Evolutionary conservation across 2,888 invertebrate genomes (phyloP).

Genomic region (Timandra comae): DNA sequence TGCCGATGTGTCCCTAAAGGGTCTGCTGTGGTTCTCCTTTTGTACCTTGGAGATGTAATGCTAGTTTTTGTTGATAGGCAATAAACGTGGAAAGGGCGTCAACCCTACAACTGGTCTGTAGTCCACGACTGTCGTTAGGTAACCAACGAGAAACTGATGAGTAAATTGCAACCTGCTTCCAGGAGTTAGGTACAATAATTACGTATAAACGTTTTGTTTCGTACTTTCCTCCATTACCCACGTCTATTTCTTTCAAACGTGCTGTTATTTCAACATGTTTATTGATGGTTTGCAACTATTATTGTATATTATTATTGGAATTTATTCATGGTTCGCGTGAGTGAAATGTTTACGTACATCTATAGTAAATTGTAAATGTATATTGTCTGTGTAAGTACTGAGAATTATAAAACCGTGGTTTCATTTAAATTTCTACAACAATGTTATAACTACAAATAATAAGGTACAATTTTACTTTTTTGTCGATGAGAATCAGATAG

Average conservation of each 20-base stretch:
- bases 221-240: conserved; percentile 8
- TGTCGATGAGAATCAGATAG: no score
- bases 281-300: conserved; percentile 7
- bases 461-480: no score
- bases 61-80: conserved; percentile 1
- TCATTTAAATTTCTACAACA: no score
- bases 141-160: conserved; percentile 25
- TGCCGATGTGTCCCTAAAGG: not conserved
- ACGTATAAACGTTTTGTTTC: conserved; percentile 4
- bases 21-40: no score
- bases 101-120: conserved; percentile 9
- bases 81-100: conserved; percentile 3
- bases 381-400: no score
- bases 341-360: conserved; percentile 9
- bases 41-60: not conserved
- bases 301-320: conserved; percentile 18
- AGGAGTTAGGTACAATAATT: conserved; percentile 9
- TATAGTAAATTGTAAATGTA: conserved; percentile 3
- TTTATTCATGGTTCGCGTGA: conserved; percentile 18
- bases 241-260: conserved; percentile 20
- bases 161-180: conserved; percentile 14
- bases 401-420: no score
- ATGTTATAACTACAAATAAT: no score
- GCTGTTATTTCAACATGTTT: conserved; percentile 9
- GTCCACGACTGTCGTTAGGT: conserved; percentile 35